Evolutionary conservation across 2,797 vertebrate genomes (phyloP), one percentile per base, ranked within the genome.

Genomic region (Miichthys miiuy): DNA sequence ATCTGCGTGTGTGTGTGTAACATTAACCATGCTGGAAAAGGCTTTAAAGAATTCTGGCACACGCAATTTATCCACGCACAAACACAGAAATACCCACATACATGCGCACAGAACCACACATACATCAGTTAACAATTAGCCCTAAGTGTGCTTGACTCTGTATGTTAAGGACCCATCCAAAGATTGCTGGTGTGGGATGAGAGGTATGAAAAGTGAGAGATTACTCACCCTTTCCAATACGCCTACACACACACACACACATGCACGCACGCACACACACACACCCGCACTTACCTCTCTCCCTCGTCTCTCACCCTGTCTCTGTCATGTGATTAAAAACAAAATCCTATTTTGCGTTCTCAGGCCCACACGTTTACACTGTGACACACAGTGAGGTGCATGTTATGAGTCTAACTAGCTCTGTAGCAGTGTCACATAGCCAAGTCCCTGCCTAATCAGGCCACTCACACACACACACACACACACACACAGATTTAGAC

Each of bases 101-200:
- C 69, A 77, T 80, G 70, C 57, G 42, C 72, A 77, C 56, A 72
- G 18, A 84, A 21, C 16, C 83, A 70, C 85, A 85, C 69, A 71
- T 57, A 81, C 83, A 88, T 82, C 81, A 74, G 75, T 89, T 87
- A 88, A 90, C 92, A 95, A 95, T 94, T 95, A 94, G 85, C 72
- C 87, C 67, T 77, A 66, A 93, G 92, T 88, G 84, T 91, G 68
- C 94, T 94, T 94, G 94, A 95, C 94, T 93, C 87, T 82, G 72
- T 78, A 83, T 92, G 93, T 94, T 92, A 91, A 94, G 89, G 89
- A 84, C 84, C 84, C 82, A 92, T 94, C 75, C 83, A 95, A 85
- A 91, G 91, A 90, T 82, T 89, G 86, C 51, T 83, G 87, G 77
- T 92, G 90, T 90, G 86, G 90, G 87, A 92, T 88, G 89, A 93